These are phyloP conservation scores for Todiramphus chloris DNA, from an alignment of 2,113 vertebrate genomes.

Conservation along the genomic window DNA sequence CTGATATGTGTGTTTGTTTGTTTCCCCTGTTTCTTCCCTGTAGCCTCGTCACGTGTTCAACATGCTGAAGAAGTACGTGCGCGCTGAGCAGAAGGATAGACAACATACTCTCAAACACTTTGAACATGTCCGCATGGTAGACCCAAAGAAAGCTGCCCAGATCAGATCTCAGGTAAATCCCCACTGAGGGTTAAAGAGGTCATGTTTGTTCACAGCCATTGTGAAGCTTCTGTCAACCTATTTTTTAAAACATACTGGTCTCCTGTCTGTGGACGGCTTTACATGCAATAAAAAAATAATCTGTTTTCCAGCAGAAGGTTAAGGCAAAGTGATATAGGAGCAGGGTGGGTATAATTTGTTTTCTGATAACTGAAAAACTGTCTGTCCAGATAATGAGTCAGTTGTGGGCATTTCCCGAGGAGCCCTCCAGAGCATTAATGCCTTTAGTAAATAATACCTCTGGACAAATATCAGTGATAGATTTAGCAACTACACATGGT, in stretches of 20 bases:
- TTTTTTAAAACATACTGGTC: neutral
- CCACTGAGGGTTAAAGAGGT: neutral
- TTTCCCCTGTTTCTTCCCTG: neutral
- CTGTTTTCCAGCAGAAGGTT: neutral
- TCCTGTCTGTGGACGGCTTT: neutral
- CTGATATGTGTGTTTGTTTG: neutral
- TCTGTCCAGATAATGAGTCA: neutral
- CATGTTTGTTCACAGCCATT: neutral
- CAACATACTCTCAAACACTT: constrained; percentile 98
- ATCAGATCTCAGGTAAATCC: constrained; percentile 92
- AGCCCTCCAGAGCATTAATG: neutral
- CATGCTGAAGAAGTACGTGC: constrained; percentile 97
- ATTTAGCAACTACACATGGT: neutral
- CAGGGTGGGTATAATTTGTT: neutral
- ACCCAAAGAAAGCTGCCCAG: constrained; percentile 98
- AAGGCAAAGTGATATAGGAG: neutral
- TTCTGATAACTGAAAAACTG: neutral
- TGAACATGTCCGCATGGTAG: constrained; percentile 96
- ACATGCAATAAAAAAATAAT: neutral
- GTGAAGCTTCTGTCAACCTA: neutral
- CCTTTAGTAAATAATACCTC: neutral
- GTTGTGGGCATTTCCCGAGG: neutral
- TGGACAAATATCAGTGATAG: neutral
- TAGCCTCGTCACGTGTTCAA: constrained; percentile 96
- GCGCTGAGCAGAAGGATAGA: constrained; percentile 95